Percentiles rank a stretch among this genome's conserved stretches.
Evolutionary conservation across 2,888 invertebrate species (phyloP).

Genomic region (Choreutis nemorana): DNA sequence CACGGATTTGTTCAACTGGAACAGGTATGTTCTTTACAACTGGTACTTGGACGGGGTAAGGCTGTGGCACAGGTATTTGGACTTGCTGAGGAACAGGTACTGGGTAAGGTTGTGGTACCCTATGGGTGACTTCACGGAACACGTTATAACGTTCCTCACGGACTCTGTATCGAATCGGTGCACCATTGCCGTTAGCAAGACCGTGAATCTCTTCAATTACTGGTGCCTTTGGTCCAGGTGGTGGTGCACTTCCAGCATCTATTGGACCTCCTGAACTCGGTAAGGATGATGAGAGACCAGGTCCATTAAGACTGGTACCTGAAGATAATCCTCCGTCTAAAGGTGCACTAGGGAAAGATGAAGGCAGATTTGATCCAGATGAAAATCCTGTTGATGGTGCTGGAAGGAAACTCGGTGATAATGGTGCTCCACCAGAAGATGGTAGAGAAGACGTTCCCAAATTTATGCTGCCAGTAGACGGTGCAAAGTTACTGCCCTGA

Average conservation of each 20-base stretch:
- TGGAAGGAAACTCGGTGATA: no score
- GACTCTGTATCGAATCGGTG: conserved; percentile 43
- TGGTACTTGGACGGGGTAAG: conserved; percentile 66
- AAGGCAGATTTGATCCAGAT: neutral
- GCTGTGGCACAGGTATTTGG: conserved; percentile 63
- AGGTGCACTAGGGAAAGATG: conserved; percentile 8
- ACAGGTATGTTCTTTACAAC: conserved; percentile 61
- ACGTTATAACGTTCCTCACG: conserved; percentile 52
- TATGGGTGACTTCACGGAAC: conserved; percentile 53
- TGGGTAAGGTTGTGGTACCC: conserved; percentile 63
- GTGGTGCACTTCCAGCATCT: conserved; percentile 23
- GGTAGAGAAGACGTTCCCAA: no score
- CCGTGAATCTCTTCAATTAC: conserved; percentile 50
- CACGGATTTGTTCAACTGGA: conserved; percentile 63
- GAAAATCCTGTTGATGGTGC: neutral
- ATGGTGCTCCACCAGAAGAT: no score
- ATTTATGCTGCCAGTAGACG: no score
- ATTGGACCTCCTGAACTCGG: conserved; percentile 9
- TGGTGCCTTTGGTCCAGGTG: conserved; percentile 36
- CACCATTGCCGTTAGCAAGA: conserved; percentile 45
- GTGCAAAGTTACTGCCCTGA: no score
- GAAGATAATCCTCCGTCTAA: conserved; percentile 6
- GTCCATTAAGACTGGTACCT: conserved; percentile 9
- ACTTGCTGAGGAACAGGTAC: conserved; percentile 61
- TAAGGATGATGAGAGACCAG: conserved; percentile 10